A percentile compares a stretch with the other conserved stretches of the same genome.
These are phyloP conservation scores for Pogoniulus pusillus DNA, from an alignment of 2,797 vertebrate genomes.

Conservation along the genomic window DNA sequence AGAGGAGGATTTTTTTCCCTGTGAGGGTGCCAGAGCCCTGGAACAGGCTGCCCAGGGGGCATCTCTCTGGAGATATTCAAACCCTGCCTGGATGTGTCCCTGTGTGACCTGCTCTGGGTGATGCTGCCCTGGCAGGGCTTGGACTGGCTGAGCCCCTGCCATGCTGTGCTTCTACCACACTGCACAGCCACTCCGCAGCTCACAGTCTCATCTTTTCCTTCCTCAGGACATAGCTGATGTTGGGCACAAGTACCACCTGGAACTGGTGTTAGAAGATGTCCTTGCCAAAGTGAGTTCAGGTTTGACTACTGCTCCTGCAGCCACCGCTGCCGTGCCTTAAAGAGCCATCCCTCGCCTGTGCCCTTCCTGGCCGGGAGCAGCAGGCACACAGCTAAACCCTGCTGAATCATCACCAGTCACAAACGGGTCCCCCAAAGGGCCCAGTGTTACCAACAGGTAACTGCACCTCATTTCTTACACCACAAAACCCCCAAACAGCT, in stretches of 20 bases:
- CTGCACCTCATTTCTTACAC: neutral
- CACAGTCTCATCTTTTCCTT: neutral
- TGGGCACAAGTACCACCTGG: constrained; percentile 85
- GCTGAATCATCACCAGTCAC: fast-evolving
- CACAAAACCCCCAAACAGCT: neutral
- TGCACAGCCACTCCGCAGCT: neutral
- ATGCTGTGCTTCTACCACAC: neutral
- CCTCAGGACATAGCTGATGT: constrained; percentile 79
- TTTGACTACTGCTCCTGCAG: neutral
- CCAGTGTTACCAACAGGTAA: neutral
- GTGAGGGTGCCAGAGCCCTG: too few relatives aligned
- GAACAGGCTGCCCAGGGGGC: too few relatives aligned
- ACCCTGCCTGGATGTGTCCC: too few relatives aligned
- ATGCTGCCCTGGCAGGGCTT: too few relatives aligned
- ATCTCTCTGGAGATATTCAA: too few relatives aligned
- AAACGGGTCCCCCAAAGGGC: too few relatives aligned
- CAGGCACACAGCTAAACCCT: too few relatives aligned
- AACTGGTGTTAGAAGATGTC: constrained; percentile 81
- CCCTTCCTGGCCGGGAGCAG: neutral
- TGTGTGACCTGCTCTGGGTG: too few relatives aligned
- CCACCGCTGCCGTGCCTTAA: neutral
- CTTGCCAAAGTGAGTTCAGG: constrained; percentile 81
- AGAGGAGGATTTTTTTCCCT: too few relatives aligned
- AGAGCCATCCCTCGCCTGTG: neutral
- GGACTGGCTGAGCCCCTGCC: too few relatives aligned